These are phyloP conservation scores for Dreissena polymorpha DNA, from an alignment of 1,140 invertebrate genomes.

Conservation along the genomic window DNA sequence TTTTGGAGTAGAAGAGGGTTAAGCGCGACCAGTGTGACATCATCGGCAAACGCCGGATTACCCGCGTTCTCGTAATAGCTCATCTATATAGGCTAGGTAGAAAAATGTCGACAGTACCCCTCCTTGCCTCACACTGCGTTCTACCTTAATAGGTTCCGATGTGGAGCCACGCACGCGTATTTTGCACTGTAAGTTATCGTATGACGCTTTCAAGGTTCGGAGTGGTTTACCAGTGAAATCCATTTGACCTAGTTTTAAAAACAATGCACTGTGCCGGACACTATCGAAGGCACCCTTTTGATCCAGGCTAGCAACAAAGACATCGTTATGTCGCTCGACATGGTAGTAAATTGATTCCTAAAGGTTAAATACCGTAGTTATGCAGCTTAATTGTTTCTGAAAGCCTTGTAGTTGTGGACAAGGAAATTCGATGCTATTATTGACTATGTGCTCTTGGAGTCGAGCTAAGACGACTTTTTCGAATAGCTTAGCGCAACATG, in stretches of 20 bases:
- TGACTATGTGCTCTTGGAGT: background rate
- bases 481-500: background rate
- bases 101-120: background rate
- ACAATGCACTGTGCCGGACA: background rate
- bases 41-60: background rate
- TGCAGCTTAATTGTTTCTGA: background rate
- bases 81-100: background rate
- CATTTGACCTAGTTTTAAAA: background rate
- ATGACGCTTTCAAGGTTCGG: background rate
- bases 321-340: background rate
- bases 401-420: slow-evolving; percentile 8
- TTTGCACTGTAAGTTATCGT: background rate
- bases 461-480: background rate
- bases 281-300: background rate
- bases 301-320: background rate
- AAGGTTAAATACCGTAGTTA: slow-evolving; percentile 11
- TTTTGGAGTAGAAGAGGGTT: background rate
- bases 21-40: background rate
- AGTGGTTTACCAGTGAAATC: background rate
- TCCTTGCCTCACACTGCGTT: background rate
- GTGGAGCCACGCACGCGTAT: background rate
- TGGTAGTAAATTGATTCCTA: background rate
- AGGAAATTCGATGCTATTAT: background rate
- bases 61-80: background rate
- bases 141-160: background rate